Percentiles rank a stretch among this genome's conserved stretches.
Conservation (phyloP, 1,140 invertebrate genomes). For the roundworm (Caenorhabditis elegans) region DNA sequence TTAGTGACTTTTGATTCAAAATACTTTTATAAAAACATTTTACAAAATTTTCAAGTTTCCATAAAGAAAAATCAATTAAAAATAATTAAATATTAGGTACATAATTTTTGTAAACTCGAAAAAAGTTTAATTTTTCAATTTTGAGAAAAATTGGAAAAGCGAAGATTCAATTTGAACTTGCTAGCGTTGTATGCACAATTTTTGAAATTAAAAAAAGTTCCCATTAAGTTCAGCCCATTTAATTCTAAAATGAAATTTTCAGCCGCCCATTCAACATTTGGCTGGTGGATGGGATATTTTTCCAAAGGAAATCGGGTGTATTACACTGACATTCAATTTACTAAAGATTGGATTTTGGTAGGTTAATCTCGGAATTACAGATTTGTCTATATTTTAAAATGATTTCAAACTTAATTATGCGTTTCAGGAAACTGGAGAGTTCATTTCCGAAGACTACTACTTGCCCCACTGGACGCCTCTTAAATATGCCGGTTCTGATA, state of each 20-base stretch:
- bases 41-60: no score
- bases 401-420: no score
- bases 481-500: neutral
- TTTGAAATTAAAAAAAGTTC: no score
- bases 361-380: neutral
- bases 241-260: neutral
- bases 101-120: no score
- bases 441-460: neutral
- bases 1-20: neutral
- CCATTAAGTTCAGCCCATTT: neutral
- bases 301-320: neutral
- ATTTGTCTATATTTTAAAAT: neutral
- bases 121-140: no score
- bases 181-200: no score
- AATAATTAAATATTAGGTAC: no score
- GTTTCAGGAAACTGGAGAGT: neutral
- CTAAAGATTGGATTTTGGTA: neutral
- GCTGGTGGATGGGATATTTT: slow-evolving; percentile 5
- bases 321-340: neutral
- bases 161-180: no score
- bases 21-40: no score
- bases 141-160: no score
- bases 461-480: neutral
- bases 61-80: no score
- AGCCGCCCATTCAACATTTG: neutral